Percentiles rank a stretch among this genome's conserved stretches.
Evolutionary conservation across 2,888 invertebrate species (phyloP).

Genomic region (Caradrina clavipalpis): DNA sequence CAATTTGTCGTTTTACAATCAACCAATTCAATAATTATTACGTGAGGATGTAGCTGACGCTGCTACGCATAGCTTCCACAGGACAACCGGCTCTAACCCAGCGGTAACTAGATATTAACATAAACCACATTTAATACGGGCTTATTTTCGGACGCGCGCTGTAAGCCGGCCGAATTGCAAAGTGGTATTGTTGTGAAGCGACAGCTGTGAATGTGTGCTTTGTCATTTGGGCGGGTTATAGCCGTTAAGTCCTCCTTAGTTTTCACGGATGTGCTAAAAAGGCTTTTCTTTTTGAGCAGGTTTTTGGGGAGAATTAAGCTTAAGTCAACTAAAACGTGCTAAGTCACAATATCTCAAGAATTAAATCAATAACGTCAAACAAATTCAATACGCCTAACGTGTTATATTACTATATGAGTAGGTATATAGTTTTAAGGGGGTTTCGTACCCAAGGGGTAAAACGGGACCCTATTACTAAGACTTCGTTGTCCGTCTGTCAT

Average conservation of each 20-base stretch:
- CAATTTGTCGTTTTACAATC: too few species aligned
- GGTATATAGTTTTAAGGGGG: too few species aligned
- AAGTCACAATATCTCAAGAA: too few species aligned
- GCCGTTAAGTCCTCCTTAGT: conserved; percentile 38
- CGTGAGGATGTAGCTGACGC: neutral
- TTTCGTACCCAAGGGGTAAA: too few species aligned
- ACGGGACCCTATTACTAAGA: too few species aligned
- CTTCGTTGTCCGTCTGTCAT: too few species aligned
- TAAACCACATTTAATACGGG: conserved; percentile 62
- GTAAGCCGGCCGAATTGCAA: conserved; percentile 39
- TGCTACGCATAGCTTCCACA: neutral
- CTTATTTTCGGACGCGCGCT: conserved; percentile 51
- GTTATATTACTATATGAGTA: too few species aligned
- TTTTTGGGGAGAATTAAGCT: conserved; percentile 8
- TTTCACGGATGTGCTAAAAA: conserved; percentile 22
- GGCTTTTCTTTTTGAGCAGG: conserved; percentile 13
- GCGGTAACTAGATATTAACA: conserved; percentile 52
- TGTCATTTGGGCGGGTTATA: conserved; percentile 28
- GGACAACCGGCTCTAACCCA: neutral
- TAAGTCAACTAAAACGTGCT: too few species aligned
- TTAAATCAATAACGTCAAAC: too few species aligned
- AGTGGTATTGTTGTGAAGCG: conserved; percentile 31
- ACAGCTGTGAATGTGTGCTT: conserved; percentile 32
- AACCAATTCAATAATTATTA: too few species aligned
- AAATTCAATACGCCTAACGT: too few species aligned